phyloP scores from a whole-genome alignment of 2,888 invertebrate species.

The Alentia gelatinosa region DNA sequence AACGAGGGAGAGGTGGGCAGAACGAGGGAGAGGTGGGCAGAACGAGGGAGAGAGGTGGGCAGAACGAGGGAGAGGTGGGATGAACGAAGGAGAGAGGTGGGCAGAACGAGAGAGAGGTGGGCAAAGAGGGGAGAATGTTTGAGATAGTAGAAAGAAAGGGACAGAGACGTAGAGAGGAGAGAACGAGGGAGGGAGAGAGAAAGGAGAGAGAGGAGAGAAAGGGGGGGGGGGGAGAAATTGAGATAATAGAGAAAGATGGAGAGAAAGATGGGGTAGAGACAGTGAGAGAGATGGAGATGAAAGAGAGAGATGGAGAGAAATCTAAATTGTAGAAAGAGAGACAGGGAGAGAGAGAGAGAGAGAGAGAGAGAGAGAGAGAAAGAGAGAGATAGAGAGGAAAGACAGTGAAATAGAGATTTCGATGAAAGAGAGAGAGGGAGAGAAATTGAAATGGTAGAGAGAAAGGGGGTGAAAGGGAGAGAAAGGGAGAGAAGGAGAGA shows the following conservation, averaged over 20 bases:
- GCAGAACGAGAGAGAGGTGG: neutral
- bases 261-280: neutral
- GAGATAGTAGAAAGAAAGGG: neutral
- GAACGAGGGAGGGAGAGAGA: neutral
- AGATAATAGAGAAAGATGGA: neutral
- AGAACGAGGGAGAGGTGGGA: neutral
- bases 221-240: neutral
- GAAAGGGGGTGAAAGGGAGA: neutral
- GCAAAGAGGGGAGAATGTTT: neutral
- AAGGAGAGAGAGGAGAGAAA: neutral
- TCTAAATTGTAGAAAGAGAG: neutral
- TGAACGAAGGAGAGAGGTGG: neutral
- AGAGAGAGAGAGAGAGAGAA: neutral
- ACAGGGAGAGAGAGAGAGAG: neutral
- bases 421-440: neutral
- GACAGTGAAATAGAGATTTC: neutral
- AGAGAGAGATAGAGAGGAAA: neutral
- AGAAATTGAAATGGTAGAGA: neutral
- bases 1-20: neutral
- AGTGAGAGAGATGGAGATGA: neutral
- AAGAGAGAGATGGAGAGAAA: conserved; percentile 8
- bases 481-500: neutral
- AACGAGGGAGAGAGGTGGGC: neutral
- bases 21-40: neutral
- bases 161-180: neutral